Conservation (phyloP, 2,888 invertebrate genomes). For the Nephrocerus scutellatus region DNA sequence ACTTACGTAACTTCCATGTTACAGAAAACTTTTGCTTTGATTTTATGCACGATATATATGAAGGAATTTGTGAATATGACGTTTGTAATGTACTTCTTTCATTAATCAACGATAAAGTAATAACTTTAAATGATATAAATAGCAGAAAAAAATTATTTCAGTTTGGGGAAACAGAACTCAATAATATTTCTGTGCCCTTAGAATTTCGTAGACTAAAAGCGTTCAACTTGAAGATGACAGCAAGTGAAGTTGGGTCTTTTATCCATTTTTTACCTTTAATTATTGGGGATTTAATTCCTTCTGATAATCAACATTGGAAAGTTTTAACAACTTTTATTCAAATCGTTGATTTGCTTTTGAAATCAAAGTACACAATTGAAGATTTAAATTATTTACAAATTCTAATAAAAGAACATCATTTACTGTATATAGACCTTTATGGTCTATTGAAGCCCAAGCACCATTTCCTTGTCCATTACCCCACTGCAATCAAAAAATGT, state of each 20-base stretch:
- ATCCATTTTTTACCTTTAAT: conserved; percentile 20
- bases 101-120: conserved; percentile 16
- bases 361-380: conserved; percentile 8
- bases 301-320: conserved; percentile 16
- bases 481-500: conserved; percentile 12
- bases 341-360: conserved; percentile 15
- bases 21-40: conserved; percentile 21
- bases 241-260: conserved; percentile 20
- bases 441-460: conserved; percentile 17
- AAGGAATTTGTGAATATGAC: conserved; percentile 22
- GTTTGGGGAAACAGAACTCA: conserved; percentile 15
- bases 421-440: conserved; percentile 14
- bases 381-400: conserved; percentile 11
- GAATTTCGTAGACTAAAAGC: conserved; percentile 13
- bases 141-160: conserved; percentile 18
- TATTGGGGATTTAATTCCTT: conserved; percentile 21
- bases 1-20: conserved; percentile 19
- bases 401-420: conserved; percentile 15
- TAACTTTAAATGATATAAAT: conserved; percentile 19
- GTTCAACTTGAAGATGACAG: conserved; percentile 23
- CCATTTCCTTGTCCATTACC: conserved; percentile 16
- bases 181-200: conserved; percentile 12
- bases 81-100: conserved; percentile 18
- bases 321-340: conserved; percentile 10
- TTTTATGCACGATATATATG: conserved; percentile 23